These are phyloP conservation scores for Gorsachius magnificus DNA, from an alignment of 2,797 vertebrate species.

Conservation along the genomic window DNA sequence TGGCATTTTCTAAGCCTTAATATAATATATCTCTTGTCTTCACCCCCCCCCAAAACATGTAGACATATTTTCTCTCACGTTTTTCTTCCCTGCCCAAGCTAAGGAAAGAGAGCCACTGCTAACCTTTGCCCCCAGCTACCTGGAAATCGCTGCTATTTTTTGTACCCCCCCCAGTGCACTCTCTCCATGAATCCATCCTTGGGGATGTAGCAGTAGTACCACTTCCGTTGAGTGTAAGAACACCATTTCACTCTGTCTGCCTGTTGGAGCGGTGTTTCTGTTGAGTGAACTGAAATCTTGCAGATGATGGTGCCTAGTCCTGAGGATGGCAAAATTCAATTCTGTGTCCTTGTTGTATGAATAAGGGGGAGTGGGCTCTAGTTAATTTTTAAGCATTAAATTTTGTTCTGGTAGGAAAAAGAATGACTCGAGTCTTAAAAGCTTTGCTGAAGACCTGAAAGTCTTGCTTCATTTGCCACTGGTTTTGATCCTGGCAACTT, in stretches of 20 bases:
- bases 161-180: accelerated
- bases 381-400: neutral
- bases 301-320: neutral
- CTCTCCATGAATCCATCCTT: neutral
- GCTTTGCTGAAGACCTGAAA: neutral
- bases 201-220: neutral
- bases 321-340: neutral
- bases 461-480: neutral
- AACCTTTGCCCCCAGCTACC: neutral
- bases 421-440: neutral
- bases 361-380: neutral
- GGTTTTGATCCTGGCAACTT: neutral
- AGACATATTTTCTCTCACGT: neutral
- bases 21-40: neutral
- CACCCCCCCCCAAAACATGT: neutral
- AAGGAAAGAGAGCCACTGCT: neutral
- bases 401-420: neutral
- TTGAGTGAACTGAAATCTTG: neutral
- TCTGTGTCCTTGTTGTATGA: neutral
- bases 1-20: slow-evolving; percentile 7
- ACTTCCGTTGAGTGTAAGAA: neutral
- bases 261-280: neutral
- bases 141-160: neutral
- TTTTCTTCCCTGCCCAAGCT: neutral
- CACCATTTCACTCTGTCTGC: neutral